Base-by-base conservation (phyloP, 2,888 invertebrate species). In the Zootermopsis nevadensis region DNA sequence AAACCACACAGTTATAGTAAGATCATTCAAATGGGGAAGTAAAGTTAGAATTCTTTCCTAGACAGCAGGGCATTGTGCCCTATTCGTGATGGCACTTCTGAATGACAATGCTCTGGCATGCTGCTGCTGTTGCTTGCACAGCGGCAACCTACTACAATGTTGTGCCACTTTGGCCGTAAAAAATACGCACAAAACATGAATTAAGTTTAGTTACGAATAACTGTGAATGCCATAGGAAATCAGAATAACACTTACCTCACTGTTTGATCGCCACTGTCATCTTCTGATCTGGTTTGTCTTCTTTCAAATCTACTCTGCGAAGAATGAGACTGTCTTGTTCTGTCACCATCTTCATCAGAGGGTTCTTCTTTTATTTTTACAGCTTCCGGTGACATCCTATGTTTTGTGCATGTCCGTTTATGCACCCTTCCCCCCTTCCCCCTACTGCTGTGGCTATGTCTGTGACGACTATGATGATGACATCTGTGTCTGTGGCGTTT, bases 341-440 rank as follows among this genome's bases (percentile, higher is more conserved):
- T 60, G 53, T 33, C 38, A 53, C 77, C n/a, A 66, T 42, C 76
- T 48, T 48, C 66, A 30, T 42, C 35, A 15, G 35, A 6, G 6
- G 76, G 83, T 24, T 83, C 83, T 60, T 83, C 74, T 67, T 83
- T 83, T 38, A 83, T 42, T 76, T 76, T 55, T 31, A 83, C 83
- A 31, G 53, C 74, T 76, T 66, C 81, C 27, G 31, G 77, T 30
- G 27, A 24, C 24, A 55, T 72, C 79, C 79, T 69, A 48, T 69
- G 53, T 83, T 55, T 38, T 15, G 74, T 7, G 33, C 77, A 72
- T 10, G 30, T 15, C 60, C 38, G 30, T 31, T 22, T 35, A 55
- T 60, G 72, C 72, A 31, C n/a, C 77, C 27, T 76, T 53, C 38
- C 55, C 31, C 31, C 48, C 60, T 19, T 81, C 48, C 48, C 79